Percentiles rank a stretch among this genome's conserved stretches.
These are phyloP conservation scores for Morbakka virulenta DNA, from an alignment of 30 jellyfish, hydroid and myxozoan species.

Conservation along the genomic window DNA sequence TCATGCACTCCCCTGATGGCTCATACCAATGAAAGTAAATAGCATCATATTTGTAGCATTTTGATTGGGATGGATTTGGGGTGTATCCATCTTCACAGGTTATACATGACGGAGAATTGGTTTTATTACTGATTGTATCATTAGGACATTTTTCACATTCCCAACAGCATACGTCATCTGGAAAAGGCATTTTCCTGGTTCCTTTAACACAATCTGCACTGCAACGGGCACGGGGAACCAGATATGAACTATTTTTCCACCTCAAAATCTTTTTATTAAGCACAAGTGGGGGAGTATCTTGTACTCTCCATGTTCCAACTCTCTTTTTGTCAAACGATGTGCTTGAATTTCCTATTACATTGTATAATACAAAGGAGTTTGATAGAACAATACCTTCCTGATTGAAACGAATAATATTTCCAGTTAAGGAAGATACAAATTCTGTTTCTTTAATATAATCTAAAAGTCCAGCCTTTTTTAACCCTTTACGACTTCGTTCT, in stretches of 20 bases:
- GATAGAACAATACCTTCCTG: slow-evolving; percentile 17
- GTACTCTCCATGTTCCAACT: slow-evolving; percentile 41
- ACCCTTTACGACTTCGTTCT: background rate
- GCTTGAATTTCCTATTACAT: slow-evolving; percentile 36
- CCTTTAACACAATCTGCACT: slow-evolving; percentile 71
- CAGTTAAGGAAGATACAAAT: slow-evolving; percentile 44
- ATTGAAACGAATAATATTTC: slow-evolving; percentile 25
- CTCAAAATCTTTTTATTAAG: slow-evolving; percentile 39
- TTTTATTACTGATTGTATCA: slow-evolving; percentile 51
- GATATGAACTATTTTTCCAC: slow-evolving; percentile 67
- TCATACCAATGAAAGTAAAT: slow-evolving; percentile 74
- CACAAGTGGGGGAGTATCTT: slow-evolving; percentile 10
- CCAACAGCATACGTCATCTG: slow-evolving; percentile 72
- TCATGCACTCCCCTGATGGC: slow-evolving; percentile 79
- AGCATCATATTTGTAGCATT: slow-evolving; percentile 53
- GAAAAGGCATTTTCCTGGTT: background rate
- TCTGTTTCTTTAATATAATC: slow-evolving; percentile 34
- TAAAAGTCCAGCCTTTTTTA: background rate
- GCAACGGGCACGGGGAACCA: slow-evolving; percentile 69
- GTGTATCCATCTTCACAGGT: slow-evolving; percentile 37
- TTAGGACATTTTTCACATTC: slow-evolving; percentile 62
- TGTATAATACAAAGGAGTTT: slow-evolving; percentile 36
- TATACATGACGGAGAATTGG: slow-evolving; percentile 65
- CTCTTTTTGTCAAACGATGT: background rate
- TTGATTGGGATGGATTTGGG: slow-evolving; percentile 65